Percentiles rank a stretch among this genome's conserved stretches.
Conservation (phyloP, 2,888 invertebrate species). For the Hoplodrina ambigua region DNA sequence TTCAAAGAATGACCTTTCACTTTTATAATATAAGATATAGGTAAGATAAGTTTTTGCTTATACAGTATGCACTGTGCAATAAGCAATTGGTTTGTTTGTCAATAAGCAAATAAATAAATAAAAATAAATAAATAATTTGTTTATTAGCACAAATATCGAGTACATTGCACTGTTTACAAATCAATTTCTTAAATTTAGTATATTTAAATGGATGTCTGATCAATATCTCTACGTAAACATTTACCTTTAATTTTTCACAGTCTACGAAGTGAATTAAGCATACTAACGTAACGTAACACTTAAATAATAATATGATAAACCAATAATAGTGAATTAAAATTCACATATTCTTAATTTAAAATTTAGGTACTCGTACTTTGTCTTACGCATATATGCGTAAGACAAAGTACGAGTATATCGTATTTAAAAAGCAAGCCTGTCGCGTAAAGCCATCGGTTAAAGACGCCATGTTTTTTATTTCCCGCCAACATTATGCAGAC, state of each 20-base stretch:
- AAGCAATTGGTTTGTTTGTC: conserved; percentile 6
- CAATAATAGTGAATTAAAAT: conserved; percentile 33
- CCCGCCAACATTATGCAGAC: conserved; percentile 67
- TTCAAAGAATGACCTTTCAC: too few species aligned
- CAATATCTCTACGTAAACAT: conserved; percentile 3
- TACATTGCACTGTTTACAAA: too few species aligned
- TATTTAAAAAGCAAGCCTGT: conserved; percentile 26
- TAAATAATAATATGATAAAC: conserved; percentile 27
- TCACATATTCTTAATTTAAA: conserved; percentile 44
- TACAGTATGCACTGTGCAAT: neutral
- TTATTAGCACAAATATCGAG: too few species aligned
- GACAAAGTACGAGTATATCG: too few species aligned
- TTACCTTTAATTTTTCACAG: too few species aligned
- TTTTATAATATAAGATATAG: too few species aligned
- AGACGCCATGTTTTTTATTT: conserved; percentile 61
- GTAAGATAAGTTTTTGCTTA: neutral
- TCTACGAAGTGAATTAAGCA: too few species aligned
- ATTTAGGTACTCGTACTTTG: conserved; percentile 37
- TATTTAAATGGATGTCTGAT: conserved; percentile 23
- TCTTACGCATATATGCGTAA: conserved; percentile 45
- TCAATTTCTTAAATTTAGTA: too few species aligned
- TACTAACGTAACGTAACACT: neutral
- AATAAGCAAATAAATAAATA: too few species aligned
- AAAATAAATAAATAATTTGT: too few species aligned
- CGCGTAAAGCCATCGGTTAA: conserved; percentile 36